Evolutionary conservation across 1,140 invertebrate species (phyloP).

Genomic region (Neodiprion fabricii): DNA sequence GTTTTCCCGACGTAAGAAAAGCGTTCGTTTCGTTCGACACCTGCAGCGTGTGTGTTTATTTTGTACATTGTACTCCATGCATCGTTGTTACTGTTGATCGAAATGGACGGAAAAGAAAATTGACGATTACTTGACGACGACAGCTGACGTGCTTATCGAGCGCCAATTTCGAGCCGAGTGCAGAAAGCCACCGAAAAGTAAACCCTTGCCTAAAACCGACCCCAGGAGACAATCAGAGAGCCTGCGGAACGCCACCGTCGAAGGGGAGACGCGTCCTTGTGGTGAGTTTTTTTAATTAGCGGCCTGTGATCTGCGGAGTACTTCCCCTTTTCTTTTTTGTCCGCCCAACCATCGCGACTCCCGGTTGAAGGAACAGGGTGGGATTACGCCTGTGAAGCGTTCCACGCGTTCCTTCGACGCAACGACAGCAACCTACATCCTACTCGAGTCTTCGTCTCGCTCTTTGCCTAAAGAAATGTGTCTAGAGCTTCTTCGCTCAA

Average conservation of each 20-base stretch:
- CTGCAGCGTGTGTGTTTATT: background rate
- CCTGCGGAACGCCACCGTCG: no score
- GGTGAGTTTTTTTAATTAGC: constrained; percentile 9
- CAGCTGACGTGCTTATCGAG: no score
- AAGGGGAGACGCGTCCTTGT: no score
- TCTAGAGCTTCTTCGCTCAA: no score
- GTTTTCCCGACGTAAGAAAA: background rate
- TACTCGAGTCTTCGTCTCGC: background rate
- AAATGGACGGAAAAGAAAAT: no score
- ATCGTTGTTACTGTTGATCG: no score
- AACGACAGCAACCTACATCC: background rate
- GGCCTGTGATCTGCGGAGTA: constrained; percentile 8
- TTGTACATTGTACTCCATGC: no score
- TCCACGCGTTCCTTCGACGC: background rate
- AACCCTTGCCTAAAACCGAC: no score
- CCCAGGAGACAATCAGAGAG: no score
- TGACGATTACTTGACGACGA: no score
- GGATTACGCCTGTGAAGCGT: background rate
- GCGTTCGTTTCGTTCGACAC: background rate
- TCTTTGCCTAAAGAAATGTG: background rate
- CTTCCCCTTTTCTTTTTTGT: background rate
- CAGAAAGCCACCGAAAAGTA: no score
- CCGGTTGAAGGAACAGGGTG: background rate
- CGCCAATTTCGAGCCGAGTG: no score
- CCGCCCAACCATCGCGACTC: background rate